Conservation (phyloP, 2,797 vertebrate species). For the Hyperoplus immaculatus region DNA sequence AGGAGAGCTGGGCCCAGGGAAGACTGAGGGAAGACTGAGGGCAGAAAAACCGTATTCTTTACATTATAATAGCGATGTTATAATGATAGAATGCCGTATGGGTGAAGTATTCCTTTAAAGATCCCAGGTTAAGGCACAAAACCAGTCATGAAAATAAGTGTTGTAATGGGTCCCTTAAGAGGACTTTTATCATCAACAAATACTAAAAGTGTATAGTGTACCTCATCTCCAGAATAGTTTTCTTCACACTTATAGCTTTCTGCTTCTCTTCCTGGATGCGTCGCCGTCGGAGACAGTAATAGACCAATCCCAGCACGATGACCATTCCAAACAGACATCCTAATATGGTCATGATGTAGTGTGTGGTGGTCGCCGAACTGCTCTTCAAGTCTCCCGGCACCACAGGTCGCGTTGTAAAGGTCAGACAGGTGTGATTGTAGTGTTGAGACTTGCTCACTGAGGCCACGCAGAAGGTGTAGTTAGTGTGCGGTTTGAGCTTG, state of each 20-base stretch:
- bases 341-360: constrained; percentile 98
- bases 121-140: too few relatives aligned
- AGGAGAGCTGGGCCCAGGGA: too few relatives aligned
- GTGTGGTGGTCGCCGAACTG: constrained; percentile 95
- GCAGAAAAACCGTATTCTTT: too few relatives aligned
- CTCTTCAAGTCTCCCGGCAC: constrained; percentile 86
- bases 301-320: constrained; percentile 95
- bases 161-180: not conserved
- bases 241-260: constrained; percentile 97
- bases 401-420: constrained; percentile 91
- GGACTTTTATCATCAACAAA: constrained; percentile 6
- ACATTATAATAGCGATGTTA: too few relatives aligned
- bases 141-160: not conserved
- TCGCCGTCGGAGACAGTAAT: constrained; percentile 93
- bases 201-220: constrained; percentile 74
- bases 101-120: too few relatives aligned
- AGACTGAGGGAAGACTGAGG: too few relatives aligned
- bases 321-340: constrained; percentile 99
- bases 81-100: too few relatives aligned
- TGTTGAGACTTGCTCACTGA: constrained; percentile 94
- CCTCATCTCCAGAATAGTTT: constrained; percentile 98
- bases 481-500: constrained; percentile 92
- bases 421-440: constrained; percentile 96
- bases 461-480: constrained; percentile 96
- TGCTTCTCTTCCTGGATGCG: constrained; percentile 96